A percentile compares a stretch with the other conserved stretches of the same genome.
These are phyloP conservation scores for Lagenorhynchus albirostris DNA, from an alignment of 2,113 vertebrate species.

Conservation along the genomic window DNA sequence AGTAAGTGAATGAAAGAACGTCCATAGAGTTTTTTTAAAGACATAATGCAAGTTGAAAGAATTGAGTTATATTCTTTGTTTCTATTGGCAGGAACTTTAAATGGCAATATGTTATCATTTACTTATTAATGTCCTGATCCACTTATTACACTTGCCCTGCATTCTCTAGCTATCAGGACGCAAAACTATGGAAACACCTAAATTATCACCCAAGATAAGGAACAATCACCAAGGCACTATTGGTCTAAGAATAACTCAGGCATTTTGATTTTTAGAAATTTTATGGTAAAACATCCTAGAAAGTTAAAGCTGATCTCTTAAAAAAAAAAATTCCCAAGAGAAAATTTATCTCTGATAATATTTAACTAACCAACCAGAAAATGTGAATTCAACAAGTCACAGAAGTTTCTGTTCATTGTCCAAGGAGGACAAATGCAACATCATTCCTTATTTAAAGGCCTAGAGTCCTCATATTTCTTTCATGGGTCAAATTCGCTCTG, in stretches of 20 bases:
- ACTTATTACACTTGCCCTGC: not conserved
- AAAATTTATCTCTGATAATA: not conserved
- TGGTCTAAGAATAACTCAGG: not conserved
- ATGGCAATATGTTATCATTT: not conserved
- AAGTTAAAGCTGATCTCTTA: not conserved
- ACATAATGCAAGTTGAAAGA: not conserved
- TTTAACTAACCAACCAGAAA: not conserved
- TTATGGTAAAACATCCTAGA: not conserved
- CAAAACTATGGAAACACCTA: not conserved
- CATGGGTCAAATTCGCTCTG: not conserved
- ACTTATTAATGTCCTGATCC: not conserved
- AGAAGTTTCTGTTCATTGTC: not conserved
- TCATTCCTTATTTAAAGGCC: not conserved
- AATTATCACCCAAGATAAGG: not conserved
- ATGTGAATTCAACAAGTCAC: not conserved
- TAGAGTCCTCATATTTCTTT: not conserved
- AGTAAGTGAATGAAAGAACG: not conserved
- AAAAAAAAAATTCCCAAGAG: not conserved
- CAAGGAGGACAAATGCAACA: not conserved
- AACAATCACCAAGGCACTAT: not conserved
- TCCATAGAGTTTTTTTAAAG: not conserved
- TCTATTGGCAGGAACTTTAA: not conserved
- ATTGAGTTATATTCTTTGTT: not conserved
- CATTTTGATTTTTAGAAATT: not conserved
- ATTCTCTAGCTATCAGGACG: not conserved